These are phyloP conservation scores for Pseudomugil gertrudae DNA, from an alignment of 2,797 vertebrate genomes.

Conservation along the genomic window DNA sequence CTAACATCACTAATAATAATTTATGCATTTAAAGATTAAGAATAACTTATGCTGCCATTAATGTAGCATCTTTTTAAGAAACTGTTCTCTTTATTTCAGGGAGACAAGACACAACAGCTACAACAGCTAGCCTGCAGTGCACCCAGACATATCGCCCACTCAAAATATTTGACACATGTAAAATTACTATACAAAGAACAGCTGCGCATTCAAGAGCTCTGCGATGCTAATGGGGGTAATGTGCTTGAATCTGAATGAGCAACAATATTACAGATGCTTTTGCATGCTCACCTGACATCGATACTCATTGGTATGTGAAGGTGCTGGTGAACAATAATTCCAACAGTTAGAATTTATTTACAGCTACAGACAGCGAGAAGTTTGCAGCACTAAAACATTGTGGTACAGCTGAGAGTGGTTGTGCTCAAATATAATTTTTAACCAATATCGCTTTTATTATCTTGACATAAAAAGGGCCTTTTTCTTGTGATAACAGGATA, in stretches of 20 bases:
- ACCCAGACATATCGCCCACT: neutral
- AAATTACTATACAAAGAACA: neutral
- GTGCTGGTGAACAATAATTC: neutral
- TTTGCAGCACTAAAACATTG: neutral
- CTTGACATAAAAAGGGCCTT: no score
- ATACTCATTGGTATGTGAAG: neutral
- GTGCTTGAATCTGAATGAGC: slow-evolving; percentile 1
- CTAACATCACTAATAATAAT: neutral
- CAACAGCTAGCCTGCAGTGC: neutral
- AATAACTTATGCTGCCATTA: neutral
- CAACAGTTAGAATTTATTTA: neutral
- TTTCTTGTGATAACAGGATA: no score
- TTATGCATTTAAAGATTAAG: neutral
- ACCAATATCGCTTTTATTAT: no score
- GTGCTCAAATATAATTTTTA: no score
- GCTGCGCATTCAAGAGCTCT: neutral
- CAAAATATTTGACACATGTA: neutral
- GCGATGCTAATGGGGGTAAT: neutral
- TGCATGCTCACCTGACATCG: neutral
- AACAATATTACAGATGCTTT: neutral
- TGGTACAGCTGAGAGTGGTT: no score
- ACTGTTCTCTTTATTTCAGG: neutral
- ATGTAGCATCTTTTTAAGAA: neutral
- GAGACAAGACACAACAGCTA: neutral
- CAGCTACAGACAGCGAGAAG: neutral